Evolutionary conservation across 2,113 vertebrate genomes (phyloP).

Genomic region (Psittacula cyanocephala): DNA sequence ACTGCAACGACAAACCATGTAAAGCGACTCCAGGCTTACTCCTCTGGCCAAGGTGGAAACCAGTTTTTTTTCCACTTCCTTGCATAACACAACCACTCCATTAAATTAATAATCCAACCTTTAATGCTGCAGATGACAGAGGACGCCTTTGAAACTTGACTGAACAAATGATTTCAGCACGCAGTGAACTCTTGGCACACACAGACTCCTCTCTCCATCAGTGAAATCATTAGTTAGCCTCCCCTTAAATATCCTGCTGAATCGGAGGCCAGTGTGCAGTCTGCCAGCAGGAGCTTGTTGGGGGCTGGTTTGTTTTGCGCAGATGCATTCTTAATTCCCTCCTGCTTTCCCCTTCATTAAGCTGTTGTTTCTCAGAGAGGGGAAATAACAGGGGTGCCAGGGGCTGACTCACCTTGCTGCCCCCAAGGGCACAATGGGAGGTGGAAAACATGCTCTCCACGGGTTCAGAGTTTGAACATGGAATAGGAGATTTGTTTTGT

Average conservation of each 20-base stretch:
- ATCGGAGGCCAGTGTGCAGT: background rate
- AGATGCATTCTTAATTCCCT: background rate
- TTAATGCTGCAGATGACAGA: background rate
- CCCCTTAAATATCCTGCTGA: background rate
- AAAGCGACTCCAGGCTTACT: background rate
- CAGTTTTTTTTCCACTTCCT: constrained; percentile 18
- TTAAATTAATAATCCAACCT: background rate
- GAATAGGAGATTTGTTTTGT: background rate
- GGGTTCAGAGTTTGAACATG: background rate
- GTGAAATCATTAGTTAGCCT: background rate
- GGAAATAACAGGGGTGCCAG: background rate
- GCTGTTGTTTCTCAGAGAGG: background rate
- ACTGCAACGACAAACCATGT: background rate
- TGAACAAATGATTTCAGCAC: constrained; percentile 31
- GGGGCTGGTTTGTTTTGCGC: background rate
- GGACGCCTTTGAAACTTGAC: constrained; percentile 28
- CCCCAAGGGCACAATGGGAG: accelerated
- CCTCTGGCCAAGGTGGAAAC: background rate
- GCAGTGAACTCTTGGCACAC: background rate
- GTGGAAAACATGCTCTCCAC: accelerated
- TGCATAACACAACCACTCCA: background rate
- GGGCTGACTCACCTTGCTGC: background rate
- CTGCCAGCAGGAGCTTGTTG: background rate
- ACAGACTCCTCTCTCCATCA: background rate
- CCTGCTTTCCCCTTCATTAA: background rate